phyloP scores from a whole-genome alignment of 2,797 vertebrate genomes.

The Cichlasoma orientale region DNA sequence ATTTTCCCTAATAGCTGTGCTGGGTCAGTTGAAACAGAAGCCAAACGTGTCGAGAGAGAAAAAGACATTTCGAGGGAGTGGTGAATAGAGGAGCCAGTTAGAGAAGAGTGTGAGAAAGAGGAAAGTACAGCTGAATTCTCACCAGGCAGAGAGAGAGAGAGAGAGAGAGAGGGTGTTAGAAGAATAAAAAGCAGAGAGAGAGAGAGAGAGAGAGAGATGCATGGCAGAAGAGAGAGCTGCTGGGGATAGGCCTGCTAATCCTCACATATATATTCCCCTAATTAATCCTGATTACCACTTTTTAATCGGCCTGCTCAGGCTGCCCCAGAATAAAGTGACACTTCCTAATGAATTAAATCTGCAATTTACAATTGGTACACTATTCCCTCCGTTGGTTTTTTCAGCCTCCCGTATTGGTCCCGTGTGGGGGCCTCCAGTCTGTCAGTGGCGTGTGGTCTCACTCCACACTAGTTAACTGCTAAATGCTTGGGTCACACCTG shows the following conservation, averaged over 20 bases:
- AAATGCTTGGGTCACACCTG: slow-evolving; percentile 78
- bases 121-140: slow-evolving; percentile 36
- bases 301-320: slow-evolving; percentile 79
- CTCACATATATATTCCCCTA: slow-evolving; percentile 82
- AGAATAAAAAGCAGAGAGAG: slow-evolving; percentile 31
- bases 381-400: slow-evolving; percentile 43
- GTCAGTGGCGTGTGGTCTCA: slow-evolving; percentile 76
- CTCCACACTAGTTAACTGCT: slow-evolving; percentile 73
- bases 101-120: slow-evolving; percentile 43
- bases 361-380: slow-evolving; percentile 70
- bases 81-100: slow-evolving; percentile 4
- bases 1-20: neutral
- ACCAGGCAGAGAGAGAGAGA: slow-evolving; percentile 21
- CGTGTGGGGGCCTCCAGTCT: slow-evolving; percentile 62
- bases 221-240: slow-evolving; percentile 43
- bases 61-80: neutral
- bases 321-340: slow-evolving; percentile 80
- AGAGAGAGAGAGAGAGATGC: slow-evolving; percentile 47
- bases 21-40: slow-evolving; percentile 2
- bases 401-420: slow-evolving; percentile 42
- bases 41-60: neutral
- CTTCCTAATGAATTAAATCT: slow-evolving; percentile 83
- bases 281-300: slow-evolving; percentile 84
- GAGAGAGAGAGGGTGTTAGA: slow-evolving; percentile 27
- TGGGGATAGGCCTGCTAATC: slow-evolving; percentile 75